Percentiles rank a stretch among this genome's conserved stretches.
Evolutionary conservation across 1,140 invertebrate species (phyloP).

Genomic region (Drosophila ficusphila): DNA sequence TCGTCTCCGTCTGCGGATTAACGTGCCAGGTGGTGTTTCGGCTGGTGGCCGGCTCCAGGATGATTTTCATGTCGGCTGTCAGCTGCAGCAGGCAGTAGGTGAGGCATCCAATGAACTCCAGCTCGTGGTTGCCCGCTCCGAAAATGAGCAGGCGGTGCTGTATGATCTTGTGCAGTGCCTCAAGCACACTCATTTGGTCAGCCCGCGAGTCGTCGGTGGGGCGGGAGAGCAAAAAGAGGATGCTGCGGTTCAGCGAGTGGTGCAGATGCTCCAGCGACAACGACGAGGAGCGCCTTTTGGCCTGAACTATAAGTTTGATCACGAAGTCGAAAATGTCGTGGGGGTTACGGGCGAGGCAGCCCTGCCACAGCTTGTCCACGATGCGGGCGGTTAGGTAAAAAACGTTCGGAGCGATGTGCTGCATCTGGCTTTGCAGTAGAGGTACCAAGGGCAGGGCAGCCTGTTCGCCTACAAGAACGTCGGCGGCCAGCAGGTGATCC

Average conservation of each 20-base stretch:
- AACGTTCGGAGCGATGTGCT: conserved; percentile 94
- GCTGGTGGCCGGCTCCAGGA: conserved; percentile 88
- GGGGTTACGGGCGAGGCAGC: conserved; percentile 93
- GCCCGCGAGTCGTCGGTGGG: conserved; percentile 94
- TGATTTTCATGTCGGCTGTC: conserved; percentile 95
- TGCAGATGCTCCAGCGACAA: conserved; percentile 93
- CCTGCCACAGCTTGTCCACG: conserved; percentile 99
- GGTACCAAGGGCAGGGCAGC: conserved; percentile 91
- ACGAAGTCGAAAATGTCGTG: conserved; percentile 98
- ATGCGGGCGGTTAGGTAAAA: conserved; percentile 96
- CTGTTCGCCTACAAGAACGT: conserved; percentile 93
- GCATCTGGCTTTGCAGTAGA: conserved; percentile 90
- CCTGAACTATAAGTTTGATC: conserved; percentile 95
- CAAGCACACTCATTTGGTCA: conserved; percentile 96
- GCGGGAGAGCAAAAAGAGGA: conserved; percentile 96
- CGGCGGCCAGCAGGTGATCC: conserved; percentile 96
- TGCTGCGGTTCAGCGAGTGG: conserved; percentile 96
- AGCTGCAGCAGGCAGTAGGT: conserved; percentile 98
- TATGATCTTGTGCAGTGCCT: conserved; percentile 96
- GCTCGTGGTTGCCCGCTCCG: conserved; percentile 96
- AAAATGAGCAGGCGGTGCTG: conserved; percentile 93
- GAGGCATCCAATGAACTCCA: conserved; percentile 97
- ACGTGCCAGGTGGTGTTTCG: conserved; percentile 94
- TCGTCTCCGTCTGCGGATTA: conserved; percentile 89
- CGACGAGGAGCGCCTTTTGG: conserved; percentile 91